Evolutionary conservation across 2,888 invertebrate genomes (phyloP).

Genomic region (Tinea pellionella): DNA sequence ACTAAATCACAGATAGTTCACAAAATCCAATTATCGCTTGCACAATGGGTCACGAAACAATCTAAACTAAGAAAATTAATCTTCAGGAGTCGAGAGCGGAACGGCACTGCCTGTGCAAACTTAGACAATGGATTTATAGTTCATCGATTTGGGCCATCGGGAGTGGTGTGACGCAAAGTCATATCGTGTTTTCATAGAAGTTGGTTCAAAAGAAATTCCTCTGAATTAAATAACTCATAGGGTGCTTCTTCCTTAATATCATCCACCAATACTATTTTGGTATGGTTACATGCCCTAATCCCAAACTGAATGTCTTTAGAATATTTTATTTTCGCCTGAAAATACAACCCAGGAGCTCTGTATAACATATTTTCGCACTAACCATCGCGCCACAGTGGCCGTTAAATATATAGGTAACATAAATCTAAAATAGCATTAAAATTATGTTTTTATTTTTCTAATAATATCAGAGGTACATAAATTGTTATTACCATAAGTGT

Average conservation of each 20-base stretch:
- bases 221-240: not conserved
- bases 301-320: too few species aligned
- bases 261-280: too few species aligned
- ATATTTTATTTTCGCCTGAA: too few species aligned
- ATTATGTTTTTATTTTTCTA: not conserved
- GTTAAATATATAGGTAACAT: too few species aligned
- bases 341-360: too few species aligned
- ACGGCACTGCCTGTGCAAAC: conserved; percentile 59
- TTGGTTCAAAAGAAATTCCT: not conserved
- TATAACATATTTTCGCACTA: too few species aligned
- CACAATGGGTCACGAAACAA: conserved; percentile 70
- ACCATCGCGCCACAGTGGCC: too few species aligned
- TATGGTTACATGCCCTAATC: too few species aligned
- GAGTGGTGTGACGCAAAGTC: conserved; percentile 21
- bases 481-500: not conserved
- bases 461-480: not conserved
- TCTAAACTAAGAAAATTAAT: conserved; percentile 71
- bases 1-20: conserved; percentile 61
- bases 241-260: too few species aligned
- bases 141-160: conserved; percentile 50
- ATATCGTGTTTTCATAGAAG: not conserved
- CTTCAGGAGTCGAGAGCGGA: conserved; percentile 62
- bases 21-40: conserved; percentile 67
- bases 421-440: too few species aligned
- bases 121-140: conserved; percentile 69